Base-by-base conservation (phyloP, 1,140 invertebrate genomes). In the Mycetomoellerius zeteki region DNA sequence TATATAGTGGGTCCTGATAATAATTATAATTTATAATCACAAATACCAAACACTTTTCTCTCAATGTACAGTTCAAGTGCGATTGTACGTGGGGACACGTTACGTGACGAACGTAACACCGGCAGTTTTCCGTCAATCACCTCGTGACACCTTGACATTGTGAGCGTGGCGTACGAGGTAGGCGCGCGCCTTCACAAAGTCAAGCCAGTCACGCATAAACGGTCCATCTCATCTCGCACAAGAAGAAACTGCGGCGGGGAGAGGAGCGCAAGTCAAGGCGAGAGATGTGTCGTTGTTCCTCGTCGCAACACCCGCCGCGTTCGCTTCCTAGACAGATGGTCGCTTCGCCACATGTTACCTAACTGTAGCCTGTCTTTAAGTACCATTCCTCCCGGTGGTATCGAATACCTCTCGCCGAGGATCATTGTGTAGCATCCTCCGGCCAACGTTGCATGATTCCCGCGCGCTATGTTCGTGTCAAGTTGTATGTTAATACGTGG, bases 261-360 rank as follows among this genome's bases (percentile, higher is more conserved):
- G 21, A 58, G 4, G 67, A 47, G 16, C 12, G 52, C 19, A n/a
- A 67, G 54, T n/a, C 52, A 21, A 80, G 30, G n/a, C 5, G 33
- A 54, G 33, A 54, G 56, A 60, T 69, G 52, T 62, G 80, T 52
- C 56, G 75, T 81, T 62, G 67, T 86, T 90, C 54, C 27, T 65
- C 76, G 30, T 67, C 77, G 30, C 80, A 73, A 84, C 64, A 58
- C 30, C 37, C 47, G 69, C 43, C 65, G 62, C 50, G 76, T 75
- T 72, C 30, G 91, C 87, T 93, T 93, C 93, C 92, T 92, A 93
- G 92, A 92, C 93, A 93, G 92, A 93, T 93, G 93, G 92, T 89
- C 87, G 72, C 85, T 90, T 92, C 81, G 82, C 90, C 93, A 93
- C 90, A 93, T 93, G 91, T 90, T 92, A 85, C 86, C 91, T 92